Percentiles rank a stretch among this genome's conserved stretches.
These are phyloP conservation scores for Heliangelus exortis DNA, from an alignment of 2,797 vertebrate species.

Conservation along the genomic window DNA sequence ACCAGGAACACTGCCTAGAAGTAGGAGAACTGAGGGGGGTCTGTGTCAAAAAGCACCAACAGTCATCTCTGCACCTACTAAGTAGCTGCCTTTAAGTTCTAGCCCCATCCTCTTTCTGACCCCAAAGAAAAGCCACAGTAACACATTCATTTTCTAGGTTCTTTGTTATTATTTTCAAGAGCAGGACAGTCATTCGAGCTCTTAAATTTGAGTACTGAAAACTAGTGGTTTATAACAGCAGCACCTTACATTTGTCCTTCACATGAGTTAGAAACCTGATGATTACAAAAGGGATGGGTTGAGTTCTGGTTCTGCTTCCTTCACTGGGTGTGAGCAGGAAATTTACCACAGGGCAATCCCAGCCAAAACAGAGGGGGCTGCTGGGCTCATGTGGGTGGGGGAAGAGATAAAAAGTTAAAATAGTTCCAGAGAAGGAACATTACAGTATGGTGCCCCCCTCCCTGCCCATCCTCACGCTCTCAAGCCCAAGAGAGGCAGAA, in stretches of 20 bases:
- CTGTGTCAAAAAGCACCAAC: slow-evolving; percentile 41
- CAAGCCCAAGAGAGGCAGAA: not conserved
- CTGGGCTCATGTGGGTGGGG: not conserved
- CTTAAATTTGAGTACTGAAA: slow-evolving; percentile 58
- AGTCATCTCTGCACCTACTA: not conserved
- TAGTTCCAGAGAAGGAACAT: slow-evolving; percentile 53
- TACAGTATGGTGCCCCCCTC: slow-evolving; percentile 40
- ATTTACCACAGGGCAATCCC: not conserved
- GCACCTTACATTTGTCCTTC: slow-evolving; percentile 69
- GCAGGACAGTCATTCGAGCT: slow-evolving; percentile 16
- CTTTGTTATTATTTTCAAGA: slow-evolving; percentile 59
- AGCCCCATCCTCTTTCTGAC: not conserved
- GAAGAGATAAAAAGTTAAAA: slow-evolving; percentile 66
- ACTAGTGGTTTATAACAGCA: slow-evolving; percentile 50
- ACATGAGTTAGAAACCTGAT: slow-evolving; percentile 57
- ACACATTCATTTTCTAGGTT: slow-evolving; percentile 47
- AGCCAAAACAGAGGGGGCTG: slow-evolving; percentile 3
- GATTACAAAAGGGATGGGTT: slow-evolving; percentile 55
- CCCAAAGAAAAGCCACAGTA: slow-evolving; percentile 30
- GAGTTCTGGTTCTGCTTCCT: slow-evolving; percentile 45
- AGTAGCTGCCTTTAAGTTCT: slow-evolving; percentile 37
- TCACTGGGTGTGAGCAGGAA: not conserved
- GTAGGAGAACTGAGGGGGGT: not conserved
- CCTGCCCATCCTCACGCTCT: not conserved
- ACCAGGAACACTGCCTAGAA: not conserved